phyloP scores from a whole-genome alignment of 2,113 vertebrate genomes.

The Tenebrosternarchus preto region DNA sequence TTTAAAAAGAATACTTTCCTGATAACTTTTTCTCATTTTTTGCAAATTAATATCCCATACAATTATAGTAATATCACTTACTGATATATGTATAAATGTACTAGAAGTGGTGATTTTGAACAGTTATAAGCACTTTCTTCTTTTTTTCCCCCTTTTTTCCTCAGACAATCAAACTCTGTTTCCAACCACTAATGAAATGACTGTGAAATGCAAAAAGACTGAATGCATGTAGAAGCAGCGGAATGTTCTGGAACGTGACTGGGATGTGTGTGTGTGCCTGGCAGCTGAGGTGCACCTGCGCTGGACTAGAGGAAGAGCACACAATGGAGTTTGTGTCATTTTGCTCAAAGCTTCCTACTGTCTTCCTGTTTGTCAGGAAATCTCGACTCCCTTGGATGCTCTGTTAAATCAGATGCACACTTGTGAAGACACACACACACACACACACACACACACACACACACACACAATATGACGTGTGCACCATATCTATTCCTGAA shows the following conservation, averaged over 20 bases:
- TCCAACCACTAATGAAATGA: constrained; percentile 8
- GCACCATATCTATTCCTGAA: background rate
- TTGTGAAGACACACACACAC: background rate
- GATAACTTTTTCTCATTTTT: background rate
- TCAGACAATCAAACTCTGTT: background rate
- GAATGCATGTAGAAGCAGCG: background rate
- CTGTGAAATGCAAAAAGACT: background rate
- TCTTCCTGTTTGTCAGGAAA: constrained; percentile 44
- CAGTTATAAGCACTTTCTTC: too few relatives aligned
- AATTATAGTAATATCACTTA: background rate
- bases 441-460: background rate
- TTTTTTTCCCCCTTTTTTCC: too few relatives aligned
- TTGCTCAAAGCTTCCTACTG: constrained; percentile 27
- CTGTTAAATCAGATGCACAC: background rate
- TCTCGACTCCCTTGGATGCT: constrained; percentile 13
- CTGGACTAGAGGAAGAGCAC: constrained; percentile 21
- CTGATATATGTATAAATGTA: background rate
- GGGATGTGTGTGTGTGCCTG: background rate
- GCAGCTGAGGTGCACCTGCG: constrained; percentile 41
- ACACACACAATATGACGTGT: background rate
- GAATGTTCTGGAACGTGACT: background rate
- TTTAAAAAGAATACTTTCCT: background rate
- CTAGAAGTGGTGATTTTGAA: too few relatives aligned
- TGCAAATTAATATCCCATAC: too few relatives aligned
- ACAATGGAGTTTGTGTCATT: constrained; percentile 52